Percentiles rank a stretch among this genome's conserved stretches.
Conservation (phyloP, 2,113 vertebrate species). For the Struthidea cinerea region DNA sequence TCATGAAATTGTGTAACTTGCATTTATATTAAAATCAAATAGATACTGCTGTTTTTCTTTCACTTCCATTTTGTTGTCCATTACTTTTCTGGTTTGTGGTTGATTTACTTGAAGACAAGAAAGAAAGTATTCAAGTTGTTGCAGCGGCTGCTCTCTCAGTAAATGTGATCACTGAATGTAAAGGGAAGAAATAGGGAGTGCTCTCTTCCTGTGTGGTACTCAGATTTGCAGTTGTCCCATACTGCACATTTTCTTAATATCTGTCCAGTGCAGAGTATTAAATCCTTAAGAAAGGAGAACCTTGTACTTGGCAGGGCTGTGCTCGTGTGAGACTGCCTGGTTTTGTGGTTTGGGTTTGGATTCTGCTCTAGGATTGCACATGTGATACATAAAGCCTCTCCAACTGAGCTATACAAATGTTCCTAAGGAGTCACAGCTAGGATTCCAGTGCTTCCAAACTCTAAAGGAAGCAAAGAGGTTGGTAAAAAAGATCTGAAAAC, state of each 20-base stretch:
- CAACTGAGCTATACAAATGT: fast-evolving
- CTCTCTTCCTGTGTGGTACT: not conserved
- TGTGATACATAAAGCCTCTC: not conserved
- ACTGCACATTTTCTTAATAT: not conserved
- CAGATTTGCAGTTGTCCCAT: not conserved
- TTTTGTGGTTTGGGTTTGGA: not conserved
- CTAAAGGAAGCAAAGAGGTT: not conserved
- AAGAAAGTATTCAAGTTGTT: not conserved
- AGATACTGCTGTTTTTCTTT: not conserved
- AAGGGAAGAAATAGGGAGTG: not conserved
- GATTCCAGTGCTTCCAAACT: not conserved
- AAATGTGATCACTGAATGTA: not conserved
- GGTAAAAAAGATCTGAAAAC: not conserved
- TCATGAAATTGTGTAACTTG: not conserved
- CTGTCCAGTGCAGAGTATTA: not conserved
- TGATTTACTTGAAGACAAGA: not conserved
- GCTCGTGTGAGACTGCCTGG: not conserved
- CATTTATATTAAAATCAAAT: slow-evolving; percentile 4
- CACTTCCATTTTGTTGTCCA: not conserved
- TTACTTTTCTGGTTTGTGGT: not conserved
- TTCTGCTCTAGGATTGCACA: not conserved
- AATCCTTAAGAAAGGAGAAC: not conserved
- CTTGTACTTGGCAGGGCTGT: not conserved
- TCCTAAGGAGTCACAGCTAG: not conserved
- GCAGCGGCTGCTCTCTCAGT: not conserved